Conservation (phyloP, 1,140 invertebrate genomes). For the Propsilocerus akamusi region DNA sequence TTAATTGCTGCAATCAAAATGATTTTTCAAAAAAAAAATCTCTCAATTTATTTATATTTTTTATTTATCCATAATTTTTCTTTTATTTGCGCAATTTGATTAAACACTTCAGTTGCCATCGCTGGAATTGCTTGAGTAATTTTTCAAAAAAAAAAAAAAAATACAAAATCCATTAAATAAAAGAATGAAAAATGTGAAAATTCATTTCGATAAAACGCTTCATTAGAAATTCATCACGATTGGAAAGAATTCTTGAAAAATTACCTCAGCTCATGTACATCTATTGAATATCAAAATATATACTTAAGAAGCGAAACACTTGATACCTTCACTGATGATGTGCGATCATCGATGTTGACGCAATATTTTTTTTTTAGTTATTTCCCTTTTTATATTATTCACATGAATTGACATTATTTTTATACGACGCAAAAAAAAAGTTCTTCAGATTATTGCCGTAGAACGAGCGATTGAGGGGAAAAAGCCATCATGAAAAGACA, state of each 20-base stretch:
- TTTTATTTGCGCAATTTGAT: too few species aligned
- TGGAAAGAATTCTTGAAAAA: background rate
- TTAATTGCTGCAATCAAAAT: too few species aligned
- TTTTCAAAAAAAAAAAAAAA: too few species aligned
- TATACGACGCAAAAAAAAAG: background rate
- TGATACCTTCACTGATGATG: background rate
- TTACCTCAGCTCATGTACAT: background rate
- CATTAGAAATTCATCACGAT: background rate
- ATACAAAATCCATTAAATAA: constrained; percentile 18
- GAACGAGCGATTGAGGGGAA: background rate
- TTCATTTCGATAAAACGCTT: background rate
- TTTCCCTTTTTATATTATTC: background rate
- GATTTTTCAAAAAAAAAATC: too few species aligned
- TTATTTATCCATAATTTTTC: too few species aligned
- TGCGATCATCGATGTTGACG: background rate
- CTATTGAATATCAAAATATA: background rate
- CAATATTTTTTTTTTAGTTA: background rate
- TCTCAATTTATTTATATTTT: too few species aligned
- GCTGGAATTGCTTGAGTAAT: too few species aligned
- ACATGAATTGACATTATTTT: background rate
- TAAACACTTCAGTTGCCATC: too few species aligned
- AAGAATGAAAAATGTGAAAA: constrained; percentile 10
- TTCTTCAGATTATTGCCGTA: background rate
- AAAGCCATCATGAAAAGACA: too few species aligned
- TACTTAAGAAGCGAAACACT: background rate